Evolutionary conservation across 2,888 invertebrate species (phyloP), one percentile per base, ranked within the genome.

Genomic region (Rhaphigaster nebulosa): DNA sequence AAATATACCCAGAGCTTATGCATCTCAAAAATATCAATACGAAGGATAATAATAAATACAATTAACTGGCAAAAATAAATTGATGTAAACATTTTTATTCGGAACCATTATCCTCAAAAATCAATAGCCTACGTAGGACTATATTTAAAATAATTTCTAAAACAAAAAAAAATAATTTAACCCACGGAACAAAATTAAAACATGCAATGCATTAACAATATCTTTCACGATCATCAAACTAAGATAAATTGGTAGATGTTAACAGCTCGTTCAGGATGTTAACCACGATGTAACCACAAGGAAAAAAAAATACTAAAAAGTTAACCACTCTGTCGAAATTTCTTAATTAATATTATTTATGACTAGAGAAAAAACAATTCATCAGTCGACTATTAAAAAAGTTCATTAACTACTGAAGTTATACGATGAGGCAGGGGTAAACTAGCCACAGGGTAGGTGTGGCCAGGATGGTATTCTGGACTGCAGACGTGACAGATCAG

Each of bases 291-390:
- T n/a, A 18, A 38, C 34, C 6, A 38, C 1, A 29, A 38, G 3
- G 15, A 34, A 65, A 70, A 70, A n/a, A 76, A 76, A 76, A 76
- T 76, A 76, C 38, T 38, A 38, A 76, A 76, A 76, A 76, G 70
- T 76, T 76, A 76, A 76, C 70, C 38, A 76, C 70, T 76, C 18
- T 38, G 70, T 76, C 70, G 70, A 76, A 76, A 76, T 38, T 76
- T 76, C 26, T 50, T 84, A 50, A 84, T 84, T 84, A 84, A 84
- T 84, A 84, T 84, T 45, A 45, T 84, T 84, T 84, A 84, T 84
- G 41, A n/a, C 45, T n/a, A 45, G n/a, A 84, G 26, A 84, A 84
- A 50, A 84, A 50, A 50, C 45, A 45, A 84, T 45, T n/a, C n/a
- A 84, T 84, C 45, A 84, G 84, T 4, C n/a, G 26, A 45, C 84